Percentiles rank a stretch among this genome's conserved stretches.
phyloP scores from a whole-genome alignment of 2,113 vertebrate genomes.

The Fulica atra region DNA sequence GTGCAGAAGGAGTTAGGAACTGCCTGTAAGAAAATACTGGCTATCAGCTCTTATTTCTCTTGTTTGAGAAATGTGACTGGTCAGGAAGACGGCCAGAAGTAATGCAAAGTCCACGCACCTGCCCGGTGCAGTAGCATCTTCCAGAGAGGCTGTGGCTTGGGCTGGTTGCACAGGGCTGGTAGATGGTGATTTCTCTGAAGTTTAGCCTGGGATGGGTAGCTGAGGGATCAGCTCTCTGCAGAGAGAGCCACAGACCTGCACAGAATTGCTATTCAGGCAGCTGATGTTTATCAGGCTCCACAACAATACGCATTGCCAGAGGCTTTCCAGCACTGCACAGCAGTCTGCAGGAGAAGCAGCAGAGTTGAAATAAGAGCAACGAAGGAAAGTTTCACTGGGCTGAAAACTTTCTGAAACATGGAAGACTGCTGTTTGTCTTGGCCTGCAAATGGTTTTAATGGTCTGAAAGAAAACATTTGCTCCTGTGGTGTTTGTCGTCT shows the following conservation, averaged over 20 bases:
- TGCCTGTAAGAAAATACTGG: not conserved
- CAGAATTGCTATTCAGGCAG: not conserved
- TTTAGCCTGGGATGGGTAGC: not conserved
- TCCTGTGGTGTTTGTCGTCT: not conserved
- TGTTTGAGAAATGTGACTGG: not conserved
- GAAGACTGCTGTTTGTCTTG: not conserved
- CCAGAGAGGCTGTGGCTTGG: not conserved
- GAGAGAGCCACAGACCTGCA: not conserved
- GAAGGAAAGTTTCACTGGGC: not conserved
- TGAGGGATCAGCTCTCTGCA: not conserved
- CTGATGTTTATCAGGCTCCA: conserved; percentile 7
- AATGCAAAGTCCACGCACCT: not conserved
- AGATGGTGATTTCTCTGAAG: not conserved
- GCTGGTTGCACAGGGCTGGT: not conserved
- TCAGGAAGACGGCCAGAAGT: not conserved
- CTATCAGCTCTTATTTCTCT: not conserved
- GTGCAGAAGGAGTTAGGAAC: not conserved
- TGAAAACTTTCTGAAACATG: not conserved
- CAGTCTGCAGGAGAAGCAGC: not conserved
- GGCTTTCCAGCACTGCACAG: not conserved
- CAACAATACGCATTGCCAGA: not conserved
- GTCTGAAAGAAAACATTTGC: not conserved
- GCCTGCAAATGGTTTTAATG: not conserved
- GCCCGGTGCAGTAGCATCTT: not conserved
- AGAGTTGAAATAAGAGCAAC: not conserved